Percentiles rank a stretch among this genome's conserved stretches.
Evolutionary conservation across 2,888 invertebrate species (phyloP).

Genomic region (Trichopria drosophilae): DNA sequence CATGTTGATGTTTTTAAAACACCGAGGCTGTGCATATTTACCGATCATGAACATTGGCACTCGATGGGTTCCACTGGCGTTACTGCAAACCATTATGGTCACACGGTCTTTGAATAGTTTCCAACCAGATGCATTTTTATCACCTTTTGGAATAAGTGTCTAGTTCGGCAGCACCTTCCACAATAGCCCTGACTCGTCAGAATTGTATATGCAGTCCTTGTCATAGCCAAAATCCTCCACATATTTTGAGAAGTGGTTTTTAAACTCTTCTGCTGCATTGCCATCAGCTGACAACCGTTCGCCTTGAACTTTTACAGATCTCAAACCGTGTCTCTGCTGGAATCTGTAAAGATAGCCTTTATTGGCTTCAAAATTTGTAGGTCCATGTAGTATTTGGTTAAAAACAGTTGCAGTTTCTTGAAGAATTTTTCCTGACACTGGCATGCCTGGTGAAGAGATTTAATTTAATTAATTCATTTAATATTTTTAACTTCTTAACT

Average conservation of each 20-base stretch:
- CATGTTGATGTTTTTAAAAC: constrained; percentile 16
- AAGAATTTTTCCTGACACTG: constrained; percentile 11
- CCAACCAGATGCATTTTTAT: constrained; percentile 6
- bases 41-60: constrained; percentile 10
- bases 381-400: constrained; percentile 5
- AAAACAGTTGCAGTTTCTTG: constrained; percentile 12
- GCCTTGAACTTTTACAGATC: constrained; percentile 8
- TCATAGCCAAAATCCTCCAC: constrained; percentile 3
- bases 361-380: constrained; percentile 8
- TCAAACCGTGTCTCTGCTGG: constrained; percentile 5
- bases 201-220: constrained; percentile 6
- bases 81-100: constrained; percentile 9
- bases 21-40: constrained; percentile 8
- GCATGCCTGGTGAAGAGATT: constrained; percentile 10
- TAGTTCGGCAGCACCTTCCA: constrained; percentile 3
- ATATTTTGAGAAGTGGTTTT: not conserved
- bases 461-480: too few species aligned
- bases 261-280: not conserved
- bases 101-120: not conserved
- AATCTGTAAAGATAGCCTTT: constrained; percentile 9
- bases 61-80: constrained; percentile 12
- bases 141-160: constrained; percentile 7
- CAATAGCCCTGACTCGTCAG: constrained; percentile 12
- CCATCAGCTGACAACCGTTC: constrained; percentile 10
- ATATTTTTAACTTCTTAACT: too few species aligned